A percentile compares a stretch with the other conserved stretches of the same genome.
phyloP scores from a whole-genome alignment of 2,797 vertebrate genomes.

The Coranthus polyacanthus region DNA sequence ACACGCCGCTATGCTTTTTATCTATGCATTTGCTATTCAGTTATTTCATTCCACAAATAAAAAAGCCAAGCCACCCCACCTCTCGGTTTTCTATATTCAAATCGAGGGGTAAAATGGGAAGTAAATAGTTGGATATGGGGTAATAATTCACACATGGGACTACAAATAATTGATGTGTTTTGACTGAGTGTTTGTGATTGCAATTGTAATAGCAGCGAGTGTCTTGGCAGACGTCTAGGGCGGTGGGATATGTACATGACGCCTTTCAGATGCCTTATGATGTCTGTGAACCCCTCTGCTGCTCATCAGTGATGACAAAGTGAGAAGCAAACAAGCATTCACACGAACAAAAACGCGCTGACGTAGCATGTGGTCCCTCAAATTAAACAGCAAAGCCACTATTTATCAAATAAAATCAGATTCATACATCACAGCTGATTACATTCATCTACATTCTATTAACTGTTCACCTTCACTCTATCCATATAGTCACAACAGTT shows the following conservation, averaged over 20 bases:
- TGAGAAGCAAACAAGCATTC: conserved; percentile 63
- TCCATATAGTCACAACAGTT: background rate
- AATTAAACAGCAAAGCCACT: conserved; percentile 48
- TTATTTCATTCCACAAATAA: conserved; percentile 78
- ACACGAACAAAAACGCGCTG: conserved; percentile 25
- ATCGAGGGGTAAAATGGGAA: conserved; percentile 63
- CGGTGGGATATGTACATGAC: conserved; percentile 64
- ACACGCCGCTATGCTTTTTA: conserved; percentile 81
- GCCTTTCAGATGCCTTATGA: conserved; percentile 71
- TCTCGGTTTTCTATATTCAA: conserved; percentile 61
- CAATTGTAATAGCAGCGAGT: conserved; percentile 57
- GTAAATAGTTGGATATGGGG: conserved; percentile 73
- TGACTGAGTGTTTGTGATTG: conserved; percentile 78
- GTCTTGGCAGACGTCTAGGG: conserved; percentile 64
- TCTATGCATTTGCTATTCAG: conserved; percentile 78
- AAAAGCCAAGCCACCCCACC: conserved; percentile 58
- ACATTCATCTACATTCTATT: conserved; percentile 28
- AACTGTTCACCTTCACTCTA: conserved; percentile 12
- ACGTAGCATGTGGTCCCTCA: conserved; percentile 34
- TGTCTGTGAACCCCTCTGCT: conserved; percentile 65
- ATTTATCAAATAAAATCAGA: conserved; percentile 64
- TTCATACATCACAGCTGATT: conserved; percentile 37
- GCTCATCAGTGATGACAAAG: conserved; percentile 76
- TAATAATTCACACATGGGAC: conserved; percentile 73
- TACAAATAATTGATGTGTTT: conserved; percentile 78